phyloP scores from a whole-genome alignment of 2,888 invertebrate genomes.

The Nasonovia ribisnigri region DNA sequence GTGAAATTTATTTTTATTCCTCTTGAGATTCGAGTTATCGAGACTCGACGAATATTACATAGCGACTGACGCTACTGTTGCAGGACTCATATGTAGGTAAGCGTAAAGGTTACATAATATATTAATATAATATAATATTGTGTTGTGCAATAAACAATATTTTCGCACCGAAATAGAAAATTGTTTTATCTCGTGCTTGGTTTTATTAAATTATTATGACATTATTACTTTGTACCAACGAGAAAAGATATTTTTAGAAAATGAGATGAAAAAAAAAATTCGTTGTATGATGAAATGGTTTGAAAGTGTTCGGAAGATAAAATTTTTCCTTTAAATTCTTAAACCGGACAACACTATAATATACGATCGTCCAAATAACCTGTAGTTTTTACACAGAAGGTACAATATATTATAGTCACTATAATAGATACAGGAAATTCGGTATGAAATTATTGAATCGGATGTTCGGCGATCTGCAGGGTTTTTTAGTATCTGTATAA shows the following conservation, averaged over 20 bases:
- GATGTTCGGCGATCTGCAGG: neutral
- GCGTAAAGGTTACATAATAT: neutral
- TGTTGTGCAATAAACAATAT: neutral
- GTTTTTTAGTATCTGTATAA: neutral
- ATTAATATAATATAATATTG: no score
- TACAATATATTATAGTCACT: neutral
- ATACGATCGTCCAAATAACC: neutral
- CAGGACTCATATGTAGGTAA: neutral
- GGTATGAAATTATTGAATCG: no score
- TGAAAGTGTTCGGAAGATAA: neutral
- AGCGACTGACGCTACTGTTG: neutral
- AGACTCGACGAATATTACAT: neutral
- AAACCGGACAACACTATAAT: neutral
- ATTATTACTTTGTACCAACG: neutral
- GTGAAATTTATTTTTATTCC: no score
- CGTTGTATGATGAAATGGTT: neutral
- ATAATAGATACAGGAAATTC: neutral
- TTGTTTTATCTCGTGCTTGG: neutral
- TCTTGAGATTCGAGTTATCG: no score
- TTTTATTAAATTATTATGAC: neutral
- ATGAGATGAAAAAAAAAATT: neutral
- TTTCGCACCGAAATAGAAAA: neutral
- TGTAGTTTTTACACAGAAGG: neutral
- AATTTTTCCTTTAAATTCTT: neutral
- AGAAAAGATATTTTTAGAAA: neutral